phyloP scores from a whole-genome alignment of 2,888 invertebrate species.

The Acleris holmiana region DNA sequence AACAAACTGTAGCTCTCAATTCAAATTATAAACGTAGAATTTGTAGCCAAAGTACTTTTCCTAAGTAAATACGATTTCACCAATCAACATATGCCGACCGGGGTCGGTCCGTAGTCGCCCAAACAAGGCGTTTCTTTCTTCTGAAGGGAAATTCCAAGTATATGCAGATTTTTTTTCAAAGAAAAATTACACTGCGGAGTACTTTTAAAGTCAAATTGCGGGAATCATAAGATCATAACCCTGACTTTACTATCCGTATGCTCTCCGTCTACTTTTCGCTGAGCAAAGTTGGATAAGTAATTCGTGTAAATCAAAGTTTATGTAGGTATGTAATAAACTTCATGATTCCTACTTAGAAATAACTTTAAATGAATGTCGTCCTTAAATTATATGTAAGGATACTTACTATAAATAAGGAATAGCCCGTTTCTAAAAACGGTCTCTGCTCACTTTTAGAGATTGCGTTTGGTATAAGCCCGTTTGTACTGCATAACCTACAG shows the following conservation, averaged over 20 bases:
- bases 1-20: slow-evolving; percentile 17
- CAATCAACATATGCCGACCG: slow-evolving; percentile 23
- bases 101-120: background rate
- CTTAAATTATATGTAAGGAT: background rate
- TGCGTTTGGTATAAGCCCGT: too few species aligned
- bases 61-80: slow-evolving; percentile 24
- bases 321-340: too few species aligned
- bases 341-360: too few species aligned
- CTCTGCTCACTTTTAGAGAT: too few species aligned
- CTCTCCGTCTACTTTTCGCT: slow-evolving; percentile 9
- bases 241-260: slow-evolving; percentile 20
- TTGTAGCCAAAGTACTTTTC: slow-evolving; percentile 12
- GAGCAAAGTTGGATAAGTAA: background rate
- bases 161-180: slow-evolving; percentile 21
- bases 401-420: too few species aligned
- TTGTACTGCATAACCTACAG: too few species aligned
- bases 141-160: slow-evolving; percentile 17
- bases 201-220: slow-evolving; percentile 27
- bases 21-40: slow-evolving; percentile 25
- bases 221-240: slow-evolving; percentile 15
- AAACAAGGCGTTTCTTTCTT: slow-evolving; percentile 12
- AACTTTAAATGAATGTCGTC: too few species aligned
- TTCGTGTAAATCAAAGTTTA: too few species aligned
- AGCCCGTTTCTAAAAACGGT: too few species aligned
- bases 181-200: slow-evolving; percentile 5